These are phyloP conservation scores for Lasioglossum baleicum DNA, from an alignment of 1,140 invertebrate species.

Conservation along the genomic window DNA sequence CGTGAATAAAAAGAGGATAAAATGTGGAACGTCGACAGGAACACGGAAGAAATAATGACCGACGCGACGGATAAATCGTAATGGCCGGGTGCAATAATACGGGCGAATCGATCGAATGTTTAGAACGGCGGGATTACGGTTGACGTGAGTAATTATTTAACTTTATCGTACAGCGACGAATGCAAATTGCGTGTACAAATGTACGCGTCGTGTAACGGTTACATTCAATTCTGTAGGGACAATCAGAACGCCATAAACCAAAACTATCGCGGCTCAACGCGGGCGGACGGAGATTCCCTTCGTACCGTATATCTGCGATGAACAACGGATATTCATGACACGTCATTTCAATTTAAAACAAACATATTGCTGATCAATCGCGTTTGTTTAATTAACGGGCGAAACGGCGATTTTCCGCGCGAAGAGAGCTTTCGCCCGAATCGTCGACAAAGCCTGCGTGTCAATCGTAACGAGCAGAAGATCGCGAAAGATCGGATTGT, in stretches of 20 bases:
- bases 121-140: constrained; percentile 42
- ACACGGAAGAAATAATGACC: background rate
- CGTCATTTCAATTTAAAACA: constrained; percentile 33
- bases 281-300: constrained; percentile 30
- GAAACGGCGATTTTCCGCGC: background rate
- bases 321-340: constrained; percentile 49
- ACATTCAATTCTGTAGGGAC: constrained; percentile 16
- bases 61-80: background rate
- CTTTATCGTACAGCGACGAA: constrained; percentile 50
- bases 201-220: constrained; percentile 2
- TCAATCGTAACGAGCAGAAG: too few relatives aligned
- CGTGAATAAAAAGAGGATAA: background rate
- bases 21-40: background rate
- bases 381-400: constrained; percentile 4
- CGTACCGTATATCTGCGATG: constrained; percentile 26
- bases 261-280: constrained; percentile 47
- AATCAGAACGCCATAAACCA: constrained; percentile 54
- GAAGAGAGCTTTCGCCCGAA: too few relatives aligned
- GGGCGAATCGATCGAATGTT: constrained; percentile 14
- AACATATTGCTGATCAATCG: constrained; percentile 19
- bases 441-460: too few relatives aligned
- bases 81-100: constrained; percentile 22
- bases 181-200: constrained; percentile 44
- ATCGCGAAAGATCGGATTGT: too few relatives aligned
- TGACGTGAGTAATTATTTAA: constrained; percentile 50